Conservation (phyloP, 2,888 invertebrate species). For the Melitaea athalia region DNA sequence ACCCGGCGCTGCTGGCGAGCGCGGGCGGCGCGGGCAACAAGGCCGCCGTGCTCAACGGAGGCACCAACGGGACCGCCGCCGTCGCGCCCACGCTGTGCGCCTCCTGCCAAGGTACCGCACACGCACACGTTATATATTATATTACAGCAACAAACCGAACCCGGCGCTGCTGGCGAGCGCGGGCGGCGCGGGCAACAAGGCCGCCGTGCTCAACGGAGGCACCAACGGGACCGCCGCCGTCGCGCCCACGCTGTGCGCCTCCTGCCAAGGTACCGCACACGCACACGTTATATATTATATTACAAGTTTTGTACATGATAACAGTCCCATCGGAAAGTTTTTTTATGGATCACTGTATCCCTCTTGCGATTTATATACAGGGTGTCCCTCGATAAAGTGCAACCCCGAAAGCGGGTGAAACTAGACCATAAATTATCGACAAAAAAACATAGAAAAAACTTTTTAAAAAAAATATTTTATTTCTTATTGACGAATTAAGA, state of each 20-base stretch:
- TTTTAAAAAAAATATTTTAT: too few species aligned
- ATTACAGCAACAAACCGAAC: conserved; percentile 93
- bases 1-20: conserved; percentile 86
- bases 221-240: conserved; percentile 86
- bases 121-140: not conserved
- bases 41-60: conserved; percentile 89
- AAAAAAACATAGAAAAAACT: too few species aligned
- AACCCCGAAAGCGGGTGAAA: too few species aligned
- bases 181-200: conserved; percentile 75
- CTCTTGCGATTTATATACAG: too few species aligned
- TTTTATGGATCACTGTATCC: too few species aligned
- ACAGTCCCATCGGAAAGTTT: too few species aligned
- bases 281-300: conserved; percentile 38
- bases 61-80: conserved; percentile 86
- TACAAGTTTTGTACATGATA: too few species aligned
- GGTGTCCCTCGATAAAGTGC: too few species aligned
- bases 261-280: conserved; percentile 74
- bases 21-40: conserved; percentile 72
- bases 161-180: conserved; percentile 85
- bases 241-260: conserved; percentile 75
- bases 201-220: conserved; percentile 89
- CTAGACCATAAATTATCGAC: too few species aligned
- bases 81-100: conserved; percentile 77
- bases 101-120: conserved; percentile 77
- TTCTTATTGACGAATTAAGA: too few species aligned